Evolutionary conservation across 2,888 invertebrate species (phyloP).

Genomic region (Antitype chi): DNA sequence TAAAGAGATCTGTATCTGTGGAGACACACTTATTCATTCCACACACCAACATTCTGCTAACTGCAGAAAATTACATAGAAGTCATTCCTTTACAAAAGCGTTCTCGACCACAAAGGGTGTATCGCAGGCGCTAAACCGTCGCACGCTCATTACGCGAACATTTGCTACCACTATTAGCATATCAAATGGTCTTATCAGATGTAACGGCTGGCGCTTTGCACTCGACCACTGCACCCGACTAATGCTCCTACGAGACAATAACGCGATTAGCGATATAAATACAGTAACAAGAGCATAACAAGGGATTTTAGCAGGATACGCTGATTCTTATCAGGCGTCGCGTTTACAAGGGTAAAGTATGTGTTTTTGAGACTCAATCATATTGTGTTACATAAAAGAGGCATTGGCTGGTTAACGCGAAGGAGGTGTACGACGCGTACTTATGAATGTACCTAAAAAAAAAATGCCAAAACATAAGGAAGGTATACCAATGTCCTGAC

Average conservation of each 20-base stretch:
- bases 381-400: constrained; percentile 16
- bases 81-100: constrained; percentile 59
- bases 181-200: constrained; percentile 88
- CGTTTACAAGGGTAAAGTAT: constrained; percentile 61
- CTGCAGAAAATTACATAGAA: constrained; percentile 57
- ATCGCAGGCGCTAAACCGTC: constrained; percentile 82
- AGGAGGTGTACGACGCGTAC: neutral
- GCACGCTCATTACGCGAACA: constrained; percentile 85
- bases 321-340: constrained; percentile 70
- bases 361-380: constrained; percentile 45
- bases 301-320: constrained; percentile 66
- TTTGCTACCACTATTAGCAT: constrained; percentile 87
- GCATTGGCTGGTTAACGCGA: neutral
- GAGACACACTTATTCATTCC: constrained; percentile 12
- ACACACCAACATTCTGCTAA: constrained; percentile 45
- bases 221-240: constrained; percentile 69
- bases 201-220: constrained; percentile 78
- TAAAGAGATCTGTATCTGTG: neutral
- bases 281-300: constrained; percentile 79
- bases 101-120: constrained; percentile 61
- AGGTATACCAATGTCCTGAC: too few relatives aligned
- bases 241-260: constrained; percentile 81
- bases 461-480: too few relatives aligned
- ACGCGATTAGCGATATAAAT: constrained; percentile 84
- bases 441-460: too few relatives aligned